phyloP scores from a whole-genome alignment of 2,113 vertebrate species.

The Anhinga anhinga region DNA sequence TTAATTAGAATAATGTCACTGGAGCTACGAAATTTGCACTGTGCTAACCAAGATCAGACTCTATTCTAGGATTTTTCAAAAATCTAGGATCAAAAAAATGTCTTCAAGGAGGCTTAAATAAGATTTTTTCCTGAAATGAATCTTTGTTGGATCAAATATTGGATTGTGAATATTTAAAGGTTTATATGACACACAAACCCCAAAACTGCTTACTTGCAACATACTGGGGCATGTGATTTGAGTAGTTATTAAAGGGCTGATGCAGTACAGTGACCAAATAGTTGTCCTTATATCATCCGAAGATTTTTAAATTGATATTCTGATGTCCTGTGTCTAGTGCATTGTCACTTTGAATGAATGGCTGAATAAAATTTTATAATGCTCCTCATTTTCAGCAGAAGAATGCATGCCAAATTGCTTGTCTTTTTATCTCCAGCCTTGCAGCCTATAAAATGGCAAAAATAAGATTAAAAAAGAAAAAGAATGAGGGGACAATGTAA shows the following conservation, averaged over 20 bases:
- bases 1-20: neutral
- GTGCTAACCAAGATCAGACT: neutral
- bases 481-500: neutral
- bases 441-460: neutral
- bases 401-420: neutral
- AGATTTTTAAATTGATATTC: neutral
- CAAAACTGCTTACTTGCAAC: neutral
- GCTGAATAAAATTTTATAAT: conserved; percentile 40
- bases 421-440: neutral
- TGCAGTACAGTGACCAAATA: neutral
- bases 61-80: neutral
- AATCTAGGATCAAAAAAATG: neutral
- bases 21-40: neutral
- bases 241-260: neutral
- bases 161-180: neutral
- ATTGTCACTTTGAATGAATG: conserved; percentile 17
- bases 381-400: neutral
- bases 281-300: neutral
- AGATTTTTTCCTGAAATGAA: neutral
- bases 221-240: neutral
- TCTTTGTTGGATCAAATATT: neutral
- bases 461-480: neutral
- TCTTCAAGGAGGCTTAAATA: neutral
- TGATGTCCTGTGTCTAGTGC: neutral
- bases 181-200: neutral